Percentiles rank a stretch among this genome's conserved stretches.
Conservation (phyloP, 2,797 vertebrate genomes). For the Acanthopagrus latus region DNA sequence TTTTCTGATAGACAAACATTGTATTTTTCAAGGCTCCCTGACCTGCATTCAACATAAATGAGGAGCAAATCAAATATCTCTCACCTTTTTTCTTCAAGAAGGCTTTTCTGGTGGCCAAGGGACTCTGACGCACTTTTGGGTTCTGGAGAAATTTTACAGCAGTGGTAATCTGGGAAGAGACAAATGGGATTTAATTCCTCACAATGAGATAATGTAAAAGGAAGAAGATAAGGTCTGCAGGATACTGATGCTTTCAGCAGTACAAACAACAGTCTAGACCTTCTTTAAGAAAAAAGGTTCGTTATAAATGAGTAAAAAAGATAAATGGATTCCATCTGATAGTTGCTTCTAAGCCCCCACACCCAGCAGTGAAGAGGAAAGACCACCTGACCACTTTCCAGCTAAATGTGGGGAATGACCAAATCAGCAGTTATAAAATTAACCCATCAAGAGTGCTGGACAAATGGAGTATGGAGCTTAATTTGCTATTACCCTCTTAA, state of each 20-base stretch:
- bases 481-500: slow-evolving; percentile 92
- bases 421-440: slow-evolving; percentile 93
- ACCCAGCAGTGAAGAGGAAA: slow-evolving; percentile 75
- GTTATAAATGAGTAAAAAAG: slow-evolving; percentile 62
- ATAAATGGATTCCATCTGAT: slow-evolving; percentile 78
- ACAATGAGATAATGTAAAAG: slow-evolving; percentile 56
- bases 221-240: slow-evolving; percentile 51
- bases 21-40: background rate
- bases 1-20: background rate
- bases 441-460: slow-evolving; percentile 90
- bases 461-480: slow-evolving; percentile 92
- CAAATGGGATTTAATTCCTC: slow-evolving; percentile 62
- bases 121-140: slow-evolving; percentile 94
- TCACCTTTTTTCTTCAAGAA: slow-evolving; percentile 99
- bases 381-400: slow-evolving; percentile 88
- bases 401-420: slow-evolving; percentile 88
- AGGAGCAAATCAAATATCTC: slow-evolving; percentile 49
- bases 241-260: slow-evolving; percentile 67
- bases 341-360: slow-evolving; percentile 77
- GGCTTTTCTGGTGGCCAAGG: slow-evolving; percentile 90
- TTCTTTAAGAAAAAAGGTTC: slow-evolving; percentile 70
- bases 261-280: slow-evolving; percentile 68
- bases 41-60: slow-evolving; percentile 4
- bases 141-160: slow-evolving; percentile 98
- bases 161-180: slow-evolving; percentile 90